Conservation (phyloP, 1,140 invertebrate species). For the Tetramorium parvispinum region DNA sequence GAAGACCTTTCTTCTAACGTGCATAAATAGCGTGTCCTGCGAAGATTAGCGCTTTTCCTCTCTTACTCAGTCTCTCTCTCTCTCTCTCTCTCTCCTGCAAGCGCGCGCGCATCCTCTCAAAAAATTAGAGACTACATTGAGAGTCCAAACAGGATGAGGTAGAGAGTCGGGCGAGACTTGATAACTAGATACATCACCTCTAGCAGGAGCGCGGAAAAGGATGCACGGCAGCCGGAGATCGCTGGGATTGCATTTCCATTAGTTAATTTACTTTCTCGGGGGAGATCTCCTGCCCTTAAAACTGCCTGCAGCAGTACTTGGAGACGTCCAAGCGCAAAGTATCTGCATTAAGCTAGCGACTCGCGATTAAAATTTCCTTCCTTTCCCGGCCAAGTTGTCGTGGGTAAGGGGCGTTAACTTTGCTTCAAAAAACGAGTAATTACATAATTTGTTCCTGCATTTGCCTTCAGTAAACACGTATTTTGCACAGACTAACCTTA, state of each 20-base stretch:
- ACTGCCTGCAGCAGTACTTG: conserved; percentile 68
- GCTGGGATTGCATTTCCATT: conserved; percentile 75
- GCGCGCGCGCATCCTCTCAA: not conserved
- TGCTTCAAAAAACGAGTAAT: conserved; percentile 17
- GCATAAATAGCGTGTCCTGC: conserved; percentile 24
- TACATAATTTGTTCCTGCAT: conserved; percentile 36
- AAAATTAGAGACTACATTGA: conserved; percentile 39
- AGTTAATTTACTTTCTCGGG: conserved; percentile 72
- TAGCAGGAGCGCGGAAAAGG: not conserved
- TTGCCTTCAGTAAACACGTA: conserved; percentile 2
- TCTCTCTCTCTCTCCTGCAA: too few species aligned
- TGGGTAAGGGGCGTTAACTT: conserved; percentile 9
- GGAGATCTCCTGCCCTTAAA: conserved; percentile 45
- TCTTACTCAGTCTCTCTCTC: not conserved
- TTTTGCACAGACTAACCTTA: not conserved
- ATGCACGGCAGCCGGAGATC: conserved; percentile 46
- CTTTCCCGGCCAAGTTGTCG: conserved; percentile 24
- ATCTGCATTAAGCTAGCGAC: conserved; percentile 65
- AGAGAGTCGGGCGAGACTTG: conserved; percentile 2
- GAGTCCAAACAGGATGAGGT: conserved; percentile 15
- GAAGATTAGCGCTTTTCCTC: not conserved
- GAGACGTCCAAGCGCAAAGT: conserved; percentile 65
- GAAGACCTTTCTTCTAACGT: not conserved
- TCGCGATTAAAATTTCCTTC: conserved; percentile 73
- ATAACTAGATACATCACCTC: conserved; percentile 37